Base-by-base conservation (phyloP, 2,113 vertebrate genomes). In the Takifugu bimaculatus region DNA sequence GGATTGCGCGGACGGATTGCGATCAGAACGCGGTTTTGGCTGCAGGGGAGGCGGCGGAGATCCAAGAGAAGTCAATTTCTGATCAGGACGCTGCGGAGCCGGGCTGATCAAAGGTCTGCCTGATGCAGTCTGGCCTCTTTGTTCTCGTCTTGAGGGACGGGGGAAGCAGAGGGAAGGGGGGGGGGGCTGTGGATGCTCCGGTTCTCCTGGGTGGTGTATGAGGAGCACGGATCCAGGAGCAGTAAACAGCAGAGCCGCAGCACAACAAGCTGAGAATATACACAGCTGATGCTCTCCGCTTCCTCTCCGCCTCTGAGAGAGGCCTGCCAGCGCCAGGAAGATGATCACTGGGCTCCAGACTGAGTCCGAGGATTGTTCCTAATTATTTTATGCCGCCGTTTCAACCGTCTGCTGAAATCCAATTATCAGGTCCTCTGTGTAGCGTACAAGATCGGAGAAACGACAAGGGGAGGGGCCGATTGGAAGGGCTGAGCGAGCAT, bases 371-470 rank as follows among this genome's bases (percentile, higher is more conserved):
- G 83, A 80, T 79, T 79, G 77, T 72, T 68, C 59, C 79, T 89
- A 90, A 89, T 90, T 88, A 87, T 84, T 85, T 87, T 72, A 78
- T 63, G 68, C 67, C 27, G 45, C 63, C 57, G 60, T 89, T 85
- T 86, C 75, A 90, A 82, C 84, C 81, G 83, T 78, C 82, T 84
- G 77, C 85, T 83, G 72, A 88, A 89, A 87, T 89, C 85, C 88
- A 90, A 87, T 90, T 88, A 89, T 77, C 82, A 73, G 57, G 75
- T 54, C 53, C 71, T 76, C 68, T 80, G 70, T 75, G 78, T 80
- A 77, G 81, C 65, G 88, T 85, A 79, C 76, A 84, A 74, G 68
- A 67, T 66, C 60, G 57, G 64, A 75, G 74, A 12, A 57, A 74
- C 7, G 47, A 82, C 54, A 49, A 72, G 26, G 47, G 65, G 56